Evolutionary conservation across 2,797 vertebrate genomes (phyloP).

Genomic region (Selene dorsalis): DNA sequence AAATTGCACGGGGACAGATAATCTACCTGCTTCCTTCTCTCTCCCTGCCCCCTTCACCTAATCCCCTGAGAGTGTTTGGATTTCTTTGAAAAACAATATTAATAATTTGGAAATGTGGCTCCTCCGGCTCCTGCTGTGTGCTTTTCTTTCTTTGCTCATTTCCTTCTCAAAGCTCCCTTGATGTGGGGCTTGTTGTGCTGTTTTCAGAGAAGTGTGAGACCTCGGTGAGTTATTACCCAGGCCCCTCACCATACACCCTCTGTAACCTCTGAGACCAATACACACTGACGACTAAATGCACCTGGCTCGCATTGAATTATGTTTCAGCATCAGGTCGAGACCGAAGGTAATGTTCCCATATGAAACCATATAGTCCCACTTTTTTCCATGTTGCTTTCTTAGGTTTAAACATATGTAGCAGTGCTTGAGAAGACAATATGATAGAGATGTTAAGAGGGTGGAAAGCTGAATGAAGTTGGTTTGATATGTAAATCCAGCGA

Average conservation of each 20-base stretch:
- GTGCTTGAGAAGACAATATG: slow-evolving; percentile 3
- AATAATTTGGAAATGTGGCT: slow-evolving; percentile 81
- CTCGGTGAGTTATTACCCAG: slow-evolving; percentile 71
- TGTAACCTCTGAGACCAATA: slow-evolving; percentile 64
- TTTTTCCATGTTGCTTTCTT: slow-evolving; percentile 2
- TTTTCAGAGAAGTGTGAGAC: slow-evolving; percentile 77
- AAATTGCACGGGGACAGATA: slow-evolving; percentile 67
- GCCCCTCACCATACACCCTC: slow-evolving; percentile 57
- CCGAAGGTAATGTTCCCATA: slow-evolving; percentile 24
- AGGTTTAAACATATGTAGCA: not conserved
- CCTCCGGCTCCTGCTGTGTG: slow-evolving; percentile 75
- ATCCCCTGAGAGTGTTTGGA: slow-evolving; percentile 77
- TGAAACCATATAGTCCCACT: slow-evolving; percentile 14
- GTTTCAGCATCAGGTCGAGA: slow-evolving; percentile 23
- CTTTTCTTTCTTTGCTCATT: slow-evolving; percentile 81
- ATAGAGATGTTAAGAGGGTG: slow-evolving; percentile 31
- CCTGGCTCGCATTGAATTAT: slow-evolving; percentile 41
- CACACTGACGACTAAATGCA: slow-evolving; percentile 39
- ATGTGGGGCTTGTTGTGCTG: slow-evolving; percentile 79
- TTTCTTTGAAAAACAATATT: slow-evolving; percentile 82
- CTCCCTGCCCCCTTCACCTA: slow-evolving; percentile 46
- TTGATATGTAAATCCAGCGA: slow-evolving; percentile 50
- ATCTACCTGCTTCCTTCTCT: slow-evolving; percentile 72
- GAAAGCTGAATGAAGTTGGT: slow-evolving; percentile 15
- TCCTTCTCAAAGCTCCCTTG: slow-evolving; percentile 81